These are phyloP conservation scores for Anaspis maculata DNA, from an alignment of 2,888 invertebrate genomes.

Conservation along the genomic window DNA sequence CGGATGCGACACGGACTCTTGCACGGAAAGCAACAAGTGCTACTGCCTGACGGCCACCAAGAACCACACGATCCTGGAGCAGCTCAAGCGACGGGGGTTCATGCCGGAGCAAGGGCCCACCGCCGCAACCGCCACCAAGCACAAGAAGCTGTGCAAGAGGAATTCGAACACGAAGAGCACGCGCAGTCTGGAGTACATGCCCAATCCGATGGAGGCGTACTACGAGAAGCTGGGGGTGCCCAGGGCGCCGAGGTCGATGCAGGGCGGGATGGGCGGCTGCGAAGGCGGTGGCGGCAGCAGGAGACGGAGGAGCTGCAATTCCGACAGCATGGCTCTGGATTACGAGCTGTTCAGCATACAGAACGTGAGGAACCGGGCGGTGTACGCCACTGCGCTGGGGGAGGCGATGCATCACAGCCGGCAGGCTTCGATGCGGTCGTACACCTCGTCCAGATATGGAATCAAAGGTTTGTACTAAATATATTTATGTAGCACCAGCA, in stretches of 20 bases:
- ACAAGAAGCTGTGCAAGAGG: constrained; percentile 37
- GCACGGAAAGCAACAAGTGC: constrained; percentile 80
- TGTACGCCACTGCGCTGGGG: constrained; percentile 34
- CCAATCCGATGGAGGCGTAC: constrained; percentile 46
- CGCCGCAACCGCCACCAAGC: constrained; percentile 11
- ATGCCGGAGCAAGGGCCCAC: constrained; percentile 36
- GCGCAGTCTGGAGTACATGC: constrained; percentile 48
- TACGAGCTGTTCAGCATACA: constrained; percentile 59
- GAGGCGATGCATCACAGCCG: constrained; percentile 28
- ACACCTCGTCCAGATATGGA: no score
- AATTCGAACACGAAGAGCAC: constrained; percentile 38
- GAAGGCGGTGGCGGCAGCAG: no score
- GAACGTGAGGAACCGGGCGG: constrained; percentile 33
- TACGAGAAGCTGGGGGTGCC: constrained; percentile 40
- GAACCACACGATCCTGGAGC: constrained; percentile 41
- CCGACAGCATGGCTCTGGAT: constrained; percentile 45
- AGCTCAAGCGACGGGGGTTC: constrained; percentile 45
- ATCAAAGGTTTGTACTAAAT: no score
- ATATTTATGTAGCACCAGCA: no score
- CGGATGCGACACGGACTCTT: constrained; percentile 79
- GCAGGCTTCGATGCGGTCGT: no score
- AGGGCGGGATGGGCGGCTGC: no score
- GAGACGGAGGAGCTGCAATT: constrained; percentile 3
- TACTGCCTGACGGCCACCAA: constrained; percentile 53
- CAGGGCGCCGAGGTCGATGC: constrained; percentile 1